Evolutionary conservation across 37 sponge, comb jelly and placozoan genomes (phyloP).

Genomic region (Agelas oroides): DNA sequence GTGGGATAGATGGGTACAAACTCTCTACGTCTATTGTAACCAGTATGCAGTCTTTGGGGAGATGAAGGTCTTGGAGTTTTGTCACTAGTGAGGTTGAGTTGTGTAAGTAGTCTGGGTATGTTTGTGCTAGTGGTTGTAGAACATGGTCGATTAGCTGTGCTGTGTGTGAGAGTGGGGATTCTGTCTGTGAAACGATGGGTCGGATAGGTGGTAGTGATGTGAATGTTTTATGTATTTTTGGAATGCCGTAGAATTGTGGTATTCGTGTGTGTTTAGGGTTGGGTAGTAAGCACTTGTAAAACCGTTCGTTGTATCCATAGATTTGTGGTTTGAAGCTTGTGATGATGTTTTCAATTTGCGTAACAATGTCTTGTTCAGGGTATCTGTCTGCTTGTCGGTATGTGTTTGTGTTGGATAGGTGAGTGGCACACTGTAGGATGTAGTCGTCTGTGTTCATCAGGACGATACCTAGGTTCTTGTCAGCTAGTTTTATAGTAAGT

Average conservation of each 20-base stretch:
- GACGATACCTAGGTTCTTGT: constrained; percentile 30
- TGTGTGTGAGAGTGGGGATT: constrained; percentile 11
- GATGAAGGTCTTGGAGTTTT: neutral
- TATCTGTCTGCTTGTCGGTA: too few relatives aligned
- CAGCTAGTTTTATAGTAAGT: constrained; percentile 38
- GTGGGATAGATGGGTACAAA: constrained; percentile 46
- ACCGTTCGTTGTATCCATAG: neutral
- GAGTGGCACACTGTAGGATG: neutral
- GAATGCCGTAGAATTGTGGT: too few relatives aligned
- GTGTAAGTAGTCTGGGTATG: constrained; percentile 28
- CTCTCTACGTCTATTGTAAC: constrained; percentile 43
- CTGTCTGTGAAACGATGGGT: constrained; percentile 35
- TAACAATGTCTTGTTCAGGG: constrained; percentile 62
- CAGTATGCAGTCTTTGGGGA: constrained; percentile 29
- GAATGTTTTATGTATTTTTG: constrained; percentile 40
- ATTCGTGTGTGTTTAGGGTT: constrained; percentile 16
- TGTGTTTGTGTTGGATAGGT: neutral
- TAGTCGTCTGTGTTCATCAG: constrained; percentile 31
- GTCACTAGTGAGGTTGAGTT: constrained; percentile 22
- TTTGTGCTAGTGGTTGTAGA: constrained; percentile 41
- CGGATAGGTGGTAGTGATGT: constrained; percentile 14
- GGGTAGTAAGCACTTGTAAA: neutral
- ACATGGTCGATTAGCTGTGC: constrained; percentile 34
- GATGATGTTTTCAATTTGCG: neutral
- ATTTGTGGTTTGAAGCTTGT: neutral